Evolutionary conservation across 2,113 vertebrate species (phyloP), one percentile per base, ranked within the genome.

Genomic region (Indicator maculatus): DNA sequence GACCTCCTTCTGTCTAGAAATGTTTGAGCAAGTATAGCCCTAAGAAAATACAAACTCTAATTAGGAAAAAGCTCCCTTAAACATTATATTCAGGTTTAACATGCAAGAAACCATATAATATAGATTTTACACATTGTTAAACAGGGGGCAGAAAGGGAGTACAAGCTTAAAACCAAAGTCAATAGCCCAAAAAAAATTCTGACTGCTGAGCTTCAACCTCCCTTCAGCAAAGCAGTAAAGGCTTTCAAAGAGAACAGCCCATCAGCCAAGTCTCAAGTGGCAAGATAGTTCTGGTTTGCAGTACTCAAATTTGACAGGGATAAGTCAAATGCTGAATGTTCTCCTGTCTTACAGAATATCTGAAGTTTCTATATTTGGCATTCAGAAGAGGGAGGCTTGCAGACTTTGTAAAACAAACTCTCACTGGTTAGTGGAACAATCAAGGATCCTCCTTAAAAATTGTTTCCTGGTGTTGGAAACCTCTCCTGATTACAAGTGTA

Each of bases 381-480:
- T 53, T 53, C 52, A 61, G 23, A 61, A 33, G n/a, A 24, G 20
- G 17, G 14, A 61, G 59, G 59, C 33, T 61, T 36, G 59, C 9
- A 61, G n/a, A 36, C 59, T 61, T 36, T 24, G 59, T 61, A 33
- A 36, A 60, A 20, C 56, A 0, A 90, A 14, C 23, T 86, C 24
- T 39, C 6, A 11, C 16, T 70, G 45, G 55, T 16, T 30, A 50
- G 47, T 28, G 16, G 56, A 44, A 66, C n/a, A 85, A 69, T 74
- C 38, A 86, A 87, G 78, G 78, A 50, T 75, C 77, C 61, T 73
- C 72, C 73, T 79, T 65, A 85, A 72, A 91, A 94, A 84, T 39
- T 55, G 27, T 58, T 72, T 87, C 67, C 65, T 79, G 74, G 38
- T 28, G 24, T 50, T 83, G 72, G 31, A 89, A 90, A 73, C 39